A percentile compares a stretch with the other conserved stretches of the same genome.
Conservation (phyloP, 2,888 invertebrate species). For the Subacronicta megacephala region DNA sequence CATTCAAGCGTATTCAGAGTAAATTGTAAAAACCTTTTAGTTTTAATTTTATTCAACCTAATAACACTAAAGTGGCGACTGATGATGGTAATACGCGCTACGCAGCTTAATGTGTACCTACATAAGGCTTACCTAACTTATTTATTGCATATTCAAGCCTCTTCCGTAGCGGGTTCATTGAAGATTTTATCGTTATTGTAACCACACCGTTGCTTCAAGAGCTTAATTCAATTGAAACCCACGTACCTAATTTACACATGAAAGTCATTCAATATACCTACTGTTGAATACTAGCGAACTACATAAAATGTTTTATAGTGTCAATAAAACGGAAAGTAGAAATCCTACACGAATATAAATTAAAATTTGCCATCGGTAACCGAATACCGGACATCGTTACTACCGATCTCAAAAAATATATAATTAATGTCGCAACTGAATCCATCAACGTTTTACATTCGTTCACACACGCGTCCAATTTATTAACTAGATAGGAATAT, state of each 20-base stretch:
- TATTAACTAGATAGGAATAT: no score
- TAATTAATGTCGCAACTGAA: constrained; percentile 58
- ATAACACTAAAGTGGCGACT: constrained; percentile 11
- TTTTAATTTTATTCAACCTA: constrained; percentile 39
- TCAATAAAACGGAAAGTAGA: constrained; percentile 69
- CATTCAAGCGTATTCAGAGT: constrained; percentile 28
- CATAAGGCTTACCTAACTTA: constrained; percentile 24
- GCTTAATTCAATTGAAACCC: constrained; percentile 50
- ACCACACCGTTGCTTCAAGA: constrained; percentile 42
- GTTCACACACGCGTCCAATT: constrained; percentile 54
- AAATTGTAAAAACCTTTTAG: constrained; percentile 66
- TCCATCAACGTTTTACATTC: constrained; percentile 61
- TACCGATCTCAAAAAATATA: constrained; percentile 60
- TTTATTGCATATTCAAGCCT: constrained; percentile 15
- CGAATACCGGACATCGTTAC: constrained; percentile 68
- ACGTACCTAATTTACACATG: constrained; percentile 56
- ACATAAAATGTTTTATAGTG: constrained; percentile 61
- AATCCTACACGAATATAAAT: constrained; percentile 64
- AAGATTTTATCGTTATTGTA: constrained; percentile 41
- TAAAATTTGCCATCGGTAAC: constrained; percentile 53
- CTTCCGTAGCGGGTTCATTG: constrained; percentile 47
- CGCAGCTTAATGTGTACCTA: no score
- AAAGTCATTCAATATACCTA: constrained; percentile 61
- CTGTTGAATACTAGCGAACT: no score
- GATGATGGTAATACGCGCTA: no score